Evolutionary conservation across 2,888 invertebrate species (phyloP), one percentile per base, ranked within the genome.

Genomic region (Drosophila barbarae): DNA sequence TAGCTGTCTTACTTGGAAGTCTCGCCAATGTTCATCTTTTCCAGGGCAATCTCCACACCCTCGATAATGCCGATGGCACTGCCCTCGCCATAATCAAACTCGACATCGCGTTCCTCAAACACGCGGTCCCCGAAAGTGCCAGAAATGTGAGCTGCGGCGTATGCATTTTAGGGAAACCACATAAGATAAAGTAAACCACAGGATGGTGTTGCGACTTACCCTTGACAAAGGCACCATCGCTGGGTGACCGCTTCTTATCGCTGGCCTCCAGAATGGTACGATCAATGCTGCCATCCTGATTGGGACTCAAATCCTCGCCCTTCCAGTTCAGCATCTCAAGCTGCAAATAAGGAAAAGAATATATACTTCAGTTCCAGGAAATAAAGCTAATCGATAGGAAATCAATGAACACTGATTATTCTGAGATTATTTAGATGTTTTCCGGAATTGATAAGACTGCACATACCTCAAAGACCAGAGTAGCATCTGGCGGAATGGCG

Each of bases 31-130:
- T 92, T 93, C 90, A 99, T 96, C 87, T 94, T 94, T 74, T 93
- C 93, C 4, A 98, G 86, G 0, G 95, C 96, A 69, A 91, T 91
- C 88, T 98, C 97, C 12, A 98, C 88, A 10, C 98, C 98, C 54
- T 93, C 92, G 35, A 96, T 92, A 30, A 99, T 90, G 66, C 93
- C 93, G 51, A 90, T 89, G 68, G 95, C 95, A 56, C 90, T 91
- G 9, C 96, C 97, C 89, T 98, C 98, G 0, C 98, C 98, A 21
- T 98, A 90, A 15, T 91, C 90, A 89, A 98, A 99, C 28, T 93
- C 92, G 0, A 97, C 92, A 42, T 96, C 94, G 75, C 95, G 91
- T 18, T 95, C 94, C 81, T 98, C 97, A 60, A 87, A 89, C 34
- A 85, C 69, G 21, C 71, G 73, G 1, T 76, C 86, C 35, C 77